Evolutionary conservation across 2,113 vertebrate species (phyloP).

Genomic region (Eulacestoma nigropectus): DNA sequence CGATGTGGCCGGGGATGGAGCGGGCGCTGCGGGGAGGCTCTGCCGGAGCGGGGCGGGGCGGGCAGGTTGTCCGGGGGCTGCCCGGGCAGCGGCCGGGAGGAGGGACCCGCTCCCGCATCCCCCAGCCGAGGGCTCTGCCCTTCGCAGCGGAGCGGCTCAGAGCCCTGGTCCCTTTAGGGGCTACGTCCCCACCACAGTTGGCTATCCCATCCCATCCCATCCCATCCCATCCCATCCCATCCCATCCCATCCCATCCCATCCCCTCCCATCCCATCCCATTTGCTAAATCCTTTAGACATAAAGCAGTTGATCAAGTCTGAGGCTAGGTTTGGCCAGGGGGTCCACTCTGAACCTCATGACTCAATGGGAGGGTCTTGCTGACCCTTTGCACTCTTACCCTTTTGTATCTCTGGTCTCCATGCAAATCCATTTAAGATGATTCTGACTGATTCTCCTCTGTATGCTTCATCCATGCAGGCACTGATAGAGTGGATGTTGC

Average conservation of each 20-base stretch:
- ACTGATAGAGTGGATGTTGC: not conserved
- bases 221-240: not conserved
- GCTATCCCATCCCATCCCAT: not conserved
- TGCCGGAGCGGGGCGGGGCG: not conserved
- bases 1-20: not conserved
- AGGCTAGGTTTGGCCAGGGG: not conserved
- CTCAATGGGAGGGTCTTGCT: not conserved
- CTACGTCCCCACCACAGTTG: fast-evolving
- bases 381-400: not conserved
- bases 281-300: not conserved
- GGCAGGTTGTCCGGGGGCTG: not conserved
- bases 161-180: not conserved
- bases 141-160: not conserved
- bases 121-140: not conserved
- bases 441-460: not conserved
- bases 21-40: not conserved
- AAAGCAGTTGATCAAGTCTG: not conserved
- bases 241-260: not conserved
- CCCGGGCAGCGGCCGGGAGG: too few species aligned
- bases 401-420: not conserved
- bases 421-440: not conserved
- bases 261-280: too few species aligned
- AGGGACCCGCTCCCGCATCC: not conserved
- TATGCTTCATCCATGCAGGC: fast-evolving
- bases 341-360: not conserved